Evolutionary conservation across 2,113 vertebrate genomes (phyloP), one percentile per base, ranked within the genome.

Genomic region (Psephotus haematonotus): DNA sequence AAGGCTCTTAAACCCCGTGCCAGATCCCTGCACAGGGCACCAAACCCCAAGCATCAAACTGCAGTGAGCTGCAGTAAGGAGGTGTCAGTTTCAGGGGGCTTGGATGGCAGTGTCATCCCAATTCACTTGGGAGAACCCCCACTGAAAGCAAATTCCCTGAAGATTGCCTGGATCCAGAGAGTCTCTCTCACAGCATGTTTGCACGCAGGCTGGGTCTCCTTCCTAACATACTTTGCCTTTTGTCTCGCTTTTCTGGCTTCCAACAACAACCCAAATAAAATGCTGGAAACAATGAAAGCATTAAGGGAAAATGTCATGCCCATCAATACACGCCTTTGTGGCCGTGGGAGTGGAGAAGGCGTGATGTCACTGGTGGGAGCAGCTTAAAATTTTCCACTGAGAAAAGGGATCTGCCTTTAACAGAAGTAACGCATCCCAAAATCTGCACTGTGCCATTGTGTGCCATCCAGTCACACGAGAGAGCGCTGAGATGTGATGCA

Each of bases 321-420:
- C 78, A 85, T 98, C 97, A 98, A 97, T 97, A 95, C 82, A 62
- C 1, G 90, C 83, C 95, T 97, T 98, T 98, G 97, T 97, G 93
- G 91, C 78, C 16, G 27, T 85, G 93, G 71, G 81, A 96, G 92
- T 35, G 27, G 87, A 96, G 92, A 95, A 90, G 91, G 88, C 86
- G 3, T 94, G 88, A 97, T 96, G 91, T 96, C 97, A 94, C 95
- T 93, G 86, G 82, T 92, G 95, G 87, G 90, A 98, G 96, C 84
- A 93, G 96, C 92, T 95, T 92, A 86, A 92, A 91, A 97, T 96
- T 96, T 97, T 95, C 96, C 96, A 95, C 97, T 97, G 96, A 98
- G 91, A 93, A 97, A 98, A 97, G 92, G 49, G 95, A 93, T 93
- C 90, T 96, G 94, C 77, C 84, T 83, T 69, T 82, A 90, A 93